Conservation (phyloP, 2,888 invertebrate species). For the Rhabditophanes sp. region DNA sequence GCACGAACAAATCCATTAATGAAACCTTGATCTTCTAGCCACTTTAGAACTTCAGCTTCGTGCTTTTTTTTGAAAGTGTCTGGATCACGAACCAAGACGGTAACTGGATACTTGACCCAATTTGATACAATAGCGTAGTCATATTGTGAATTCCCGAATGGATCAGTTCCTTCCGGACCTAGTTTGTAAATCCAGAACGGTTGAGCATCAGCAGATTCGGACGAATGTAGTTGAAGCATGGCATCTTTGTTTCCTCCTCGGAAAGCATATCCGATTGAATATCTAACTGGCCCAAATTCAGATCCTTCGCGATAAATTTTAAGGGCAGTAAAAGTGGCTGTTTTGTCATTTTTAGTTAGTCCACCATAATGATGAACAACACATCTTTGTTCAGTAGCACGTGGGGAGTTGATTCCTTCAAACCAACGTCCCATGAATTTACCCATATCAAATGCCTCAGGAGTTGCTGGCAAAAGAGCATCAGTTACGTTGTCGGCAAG, state of each 20-base stretch:
- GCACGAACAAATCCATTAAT: constrained; percentile 44
- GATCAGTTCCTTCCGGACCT: constrained; percentile 43
- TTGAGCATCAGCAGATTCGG: constrained; percentile 40
- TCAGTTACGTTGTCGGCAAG: constrained; percentile 44
- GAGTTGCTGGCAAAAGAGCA: constrained; percentile 40
- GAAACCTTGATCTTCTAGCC: constrained; percentile 41
- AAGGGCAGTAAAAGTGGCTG: constrained; percentile 44
- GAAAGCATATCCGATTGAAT: constrained; percentile 45
- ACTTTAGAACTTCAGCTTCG: constrained; percentile 30
- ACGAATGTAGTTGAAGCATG: constrained; percentile 43
- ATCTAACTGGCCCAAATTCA: constrained; percentile 42
- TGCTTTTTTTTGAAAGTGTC: constrained; percentile 43
- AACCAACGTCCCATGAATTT: constrained; percentile 45
- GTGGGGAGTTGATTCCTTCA: constrained; percentile 40
- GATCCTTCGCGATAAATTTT: constrained; percentile 44
- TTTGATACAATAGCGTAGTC: constrained; percentile 45
- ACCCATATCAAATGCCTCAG: constrained; percentile 38
- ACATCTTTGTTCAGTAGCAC: constrained; percentile 42
- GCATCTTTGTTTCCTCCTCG: constrained; percentile 44
- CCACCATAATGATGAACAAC: constrained; percentile 45
- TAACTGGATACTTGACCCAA: constrained; percentile 45
- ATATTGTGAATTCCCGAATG: constrained; percentile 45
- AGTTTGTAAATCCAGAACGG: constrained; percentile 45
- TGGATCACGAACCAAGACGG: constrained; percentile 44
- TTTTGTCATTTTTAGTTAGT: constrained; percentile 43